Percentiles rank a stretch among this genome's conserved stretches.
Evolutionary conservation across 2,888 invertebrate genomes (phyloP).

Genomic region (Cyrtodaria siliqua): DNA sequence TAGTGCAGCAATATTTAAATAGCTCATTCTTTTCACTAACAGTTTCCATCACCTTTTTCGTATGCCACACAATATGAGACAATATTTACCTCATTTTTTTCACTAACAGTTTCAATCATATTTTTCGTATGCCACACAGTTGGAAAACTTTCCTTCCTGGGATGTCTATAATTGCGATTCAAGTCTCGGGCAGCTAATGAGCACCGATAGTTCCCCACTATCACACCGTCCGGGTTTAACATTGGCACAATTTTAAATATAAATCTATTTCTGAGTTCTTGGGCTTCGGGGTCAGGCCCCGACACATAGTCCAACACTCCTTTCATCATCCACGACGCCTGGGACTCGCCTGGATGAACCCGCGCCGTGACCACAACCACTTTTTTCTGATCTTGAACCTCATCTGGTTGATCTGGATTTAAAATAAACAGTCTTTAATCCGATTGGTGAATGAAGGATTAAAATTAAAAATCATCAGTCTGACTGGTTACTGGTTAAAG

Average conservation of each 20-base stretch:
- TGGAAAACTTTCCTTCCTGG: constrained; percentile 83
- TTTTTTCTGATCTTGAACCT: constrained; percentile 77
- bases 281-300: constrained; percentile 75
- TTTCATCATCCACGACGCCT: constrained; percentile 85
- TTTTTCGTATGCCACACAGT: constrained; percentile 84
- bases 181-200: constrained; percentile 84
- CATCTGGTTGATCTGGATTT: constrained; percentile 66
- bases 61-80: constrained; percentile 85
- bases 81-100: constrained; percentile 78
- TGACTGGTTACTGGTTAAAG: background rate
- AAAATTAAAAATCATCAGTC: background rate
- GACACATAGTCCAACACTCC: constrained; percentile 84
- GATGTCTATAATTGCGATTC: constrained; percentile 85
- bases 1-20: too few species aligned
- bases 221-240: constrained; percentile 86
- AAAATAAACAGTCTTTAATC: too few species aligned
- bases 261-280: constrained; percentile 81
- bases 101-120: constrained; percentile 80
- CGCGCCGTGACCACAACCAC: constrained; percentile 83
- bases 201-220: constrained; percentile 85
- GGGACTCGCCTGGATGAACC: constrained; percentile 85
- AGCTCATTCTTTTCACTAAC: too few species aligned
- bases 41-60: constrained; percentile 82
- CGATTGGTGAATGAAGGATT: too few species aligned
- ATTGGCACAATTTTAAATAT: constrained; percentile 85